Evolutionary conservation across 2,797 vertebrate genomes (phyloP).

Genomic region (Myotis vivesi): DNA sequence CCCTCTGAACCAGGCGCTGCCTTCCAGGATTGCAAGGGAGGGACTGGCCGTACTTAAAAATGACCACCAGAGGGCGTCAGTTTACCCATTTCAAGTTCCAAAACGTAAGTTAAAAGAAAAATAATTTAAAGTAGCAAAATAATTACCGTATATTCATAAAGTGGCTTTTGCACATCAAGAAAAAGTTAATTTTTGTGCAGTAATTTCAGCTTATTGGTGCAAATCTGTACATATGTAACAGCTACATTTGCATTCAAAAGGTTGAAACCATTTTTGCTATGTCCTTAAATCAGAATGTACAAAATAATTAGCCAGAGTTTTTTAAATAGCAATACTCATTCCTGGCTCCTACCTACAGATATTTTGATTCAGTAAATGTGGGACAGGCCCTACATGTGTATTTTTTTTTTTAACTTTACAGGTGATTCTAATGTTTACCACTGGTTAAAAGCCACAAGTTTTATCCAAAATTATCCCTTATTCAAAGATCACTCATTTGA

Average conservation of each 20-base stretch:
- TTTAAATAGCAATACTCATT: not conserved
- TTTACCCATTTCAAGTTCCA: not conserved
- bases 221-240: not conserved
- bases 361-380: not conserved
- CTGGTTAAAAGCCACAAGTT: not conserved
- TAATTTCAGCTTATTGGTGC: not conserved
- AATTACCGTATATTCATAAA: not conserved
- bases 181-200: not conserved
- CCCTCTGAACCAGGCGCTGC: not conserved
- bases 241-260: not conserved
- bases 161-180: not conserved
- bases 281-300: not conserved
- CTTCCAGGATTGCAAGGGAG: not conserved
- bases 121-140: slow-evolving; percentile 21
- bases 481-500: not conserved
- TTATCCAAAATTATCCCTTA: not conserved
- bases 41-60: not conserved
- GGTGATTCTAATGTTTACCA: not conserved
- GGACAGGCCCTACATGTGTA: not conserved
- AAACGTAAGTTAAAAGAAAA: not conserved
- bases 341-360: not conserved
- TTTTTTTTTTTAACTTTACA: not conserved
- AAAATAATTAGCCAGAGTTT: not conserved
- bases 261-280: not conserved
- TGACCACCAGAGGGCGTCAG: slow-evolving; percentile 25